Evolutionary conservation across 2,797 vertebrate genomes (phyloP).

Genomic region (Carduelis carduelis): DNA sequence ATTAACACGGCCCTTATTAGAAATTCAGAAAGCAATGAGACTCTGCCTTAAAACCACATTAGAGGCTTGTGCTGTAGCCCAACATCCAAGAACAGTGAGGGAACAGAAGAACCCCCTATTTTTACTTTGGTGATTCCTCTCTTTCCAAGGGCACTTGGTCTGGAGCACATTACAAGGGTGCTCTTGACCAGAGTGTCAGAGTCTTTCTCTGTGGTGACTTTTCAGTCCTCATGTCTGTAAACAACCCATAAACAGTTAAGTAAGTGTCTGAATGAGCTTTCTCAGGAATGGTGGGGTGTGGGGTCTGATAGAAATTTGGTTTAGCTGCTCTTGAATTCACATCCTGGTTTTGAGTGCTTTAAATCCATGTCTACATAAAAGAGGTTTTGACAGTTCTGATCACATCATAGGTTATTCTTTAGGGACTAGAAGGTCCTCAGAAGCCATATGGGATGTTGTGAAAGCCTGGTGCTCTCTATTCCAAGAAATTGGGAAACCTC

Average conservation of each 20-base stretch:
- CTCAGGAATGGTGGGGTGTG: not conserved
- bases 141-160: not conserved
- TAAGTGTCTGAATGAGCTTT: not conserved
- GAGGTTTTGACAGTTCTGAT: not conserved
- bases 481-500: not conserved
- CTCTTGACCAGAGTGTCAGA: rapidly evolving
- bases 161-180: not conserved
- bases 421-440: not conserved
- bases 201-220: not conserved
- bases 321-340: not conserved
- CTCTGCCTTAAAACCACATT: not conserved
- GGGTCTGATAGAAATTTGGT: not conserved
- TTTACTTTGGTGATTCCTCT: not conserved
- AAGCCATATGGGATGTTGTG: rapidly evolving
- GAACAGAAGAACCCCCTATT: not conserved
- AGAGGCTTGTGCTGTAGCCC: not conserved
- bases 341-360: not conserved
- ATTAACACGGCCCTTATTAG: not conserved
- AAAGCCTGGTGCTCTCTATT: not conserved
- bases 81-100: not conserved
- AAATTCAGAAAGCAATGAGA: not conserved
- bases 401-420: not conserved
- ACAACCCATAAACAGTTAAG: not conserved
- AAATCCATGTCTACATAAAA: not conserved
- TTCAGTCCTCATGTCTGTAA: not conserved